phyloP scores from a whole-genome alignment of 2,888 invertebrate species.

The Agonopterix alstromeriana region DNA sequence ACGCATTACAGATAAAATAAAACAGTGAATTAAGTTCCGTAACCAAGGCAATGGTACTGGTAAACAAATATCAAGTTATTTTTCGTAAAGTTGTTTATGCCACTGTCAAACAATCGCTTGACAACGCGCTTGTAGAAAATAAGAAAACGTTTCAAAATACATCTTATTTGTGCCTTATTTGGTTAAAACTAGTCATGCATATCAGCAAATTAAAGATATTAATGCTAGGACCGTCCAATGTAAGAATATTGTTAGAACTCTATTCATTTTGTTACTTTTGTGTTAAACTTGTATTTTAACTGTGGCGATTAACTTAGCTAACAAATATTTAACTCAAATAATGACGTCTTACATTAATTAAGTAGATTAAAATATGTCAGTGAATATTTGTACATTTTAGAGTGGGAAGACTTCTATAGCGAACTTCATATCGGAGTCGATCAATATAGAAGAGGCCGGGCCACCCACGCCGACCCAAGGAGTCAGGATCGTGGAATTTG shows the following conservation, averaged over 20 bases:
- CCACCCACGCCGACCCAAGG: constrained; percentile 83
- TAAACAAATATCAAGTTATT: neutral
- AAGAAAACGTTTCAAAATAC: too few relatives aligned
- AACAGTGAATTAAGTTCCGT: neutral
- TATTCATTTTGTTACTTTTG: neutral
- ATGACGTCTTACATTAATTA: neutral
- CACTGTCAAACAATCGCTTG: too few relatives aligned
- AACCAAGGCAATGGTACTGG: neutral
- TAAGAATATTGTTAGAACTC: constrained; percentile 30
- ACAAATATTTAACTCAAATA: too few relatives aligned
- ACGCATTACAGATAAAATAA: too few relatives aligned
- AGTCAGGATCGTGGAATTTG: constrained; percentile 86
- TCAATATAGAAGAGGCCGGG: constrained; percentile 78
- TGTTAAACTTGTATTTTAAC: too few relatives aligned
- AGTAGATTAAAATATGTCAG: neutral
- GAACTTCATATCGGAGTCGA: constrained; percentile 82
- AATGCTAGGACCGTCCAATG: constrained; percentile 74
- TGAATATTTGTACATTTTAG: constrained; percentile 53
- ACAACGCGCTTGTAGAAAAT: too few relatives aligned
- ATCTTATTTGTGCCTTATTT: too few relatives aligned
- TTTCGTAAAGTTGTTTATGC: too few relatives aligned
- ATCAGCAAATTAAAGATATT: constrained; percentile 73
- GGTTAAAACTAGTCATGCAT: constrained; percentile 31
- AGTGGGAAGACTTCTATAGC: constrained; percentile 83
- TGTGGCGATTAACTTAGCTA: too few relatives aligned